Base-by-base conservation (phyloP, 2,113 vertebrate species). In the Amblyornis subalaris region DNA sequence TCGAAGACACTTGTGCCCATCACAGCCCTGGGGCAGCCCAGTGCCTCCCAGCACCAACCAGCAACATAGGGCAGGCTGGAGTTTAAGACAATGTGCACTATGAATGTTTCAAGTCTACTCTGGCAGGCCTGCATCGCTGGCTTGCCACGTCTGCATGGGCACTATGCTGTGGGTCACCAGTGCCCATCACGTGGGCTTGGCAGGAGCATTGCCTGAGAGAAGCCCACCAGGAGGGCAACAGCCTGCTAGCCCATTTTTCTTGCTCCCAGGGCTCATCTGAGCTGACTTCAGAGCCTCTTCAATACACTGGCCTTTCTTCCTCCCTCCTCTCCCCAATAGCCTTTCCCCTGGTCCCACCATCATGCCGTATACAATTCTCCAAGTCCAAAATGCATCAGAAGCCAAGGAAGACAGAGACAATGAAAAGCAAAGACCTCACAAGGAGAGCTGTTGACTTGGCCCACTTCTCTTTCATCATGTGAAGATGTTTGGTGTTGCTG, bases 1-100 rank as follows among this genome's bases (percentile, higher is more conserved):
- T 42, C 44, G n/a, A 61, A 75, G 53, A 5, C 0, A 0, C 5
- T 47, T 0, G 0, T 29, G 24, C 23, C 36, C 60, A 36, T 12
- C n/a, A 7, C 29, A 10, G 60, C 42, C n/a, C n/a, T 44, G 12
- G 22, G 29, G 42, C 54, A 64, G 16, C 15, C n/a, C 18, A 6
- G 5, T 17, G 31, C 10, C 31, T 28, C 57, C 22, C 65, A 58
- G 26, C 24, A 80, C 8, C n/a, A 7, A 18, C 17, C 3, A 15
- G 23, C 38, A 69, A 14, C 31, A 38, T 3, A 6, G 8, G 15
- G 11, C 24, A 83, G 42, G 53, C 14, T 61, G 57, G 17, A 28
- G 47, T 85, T 73, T 38, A 42, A 51, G 47, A 15, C 24, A 78
- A 19, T 5, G 3, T 0, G 1, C 24, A 14, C 9, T 13, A 10